Conservation (phyloP, 1,140 invertebrate species). For the Trichoplusia ni region DNA sequence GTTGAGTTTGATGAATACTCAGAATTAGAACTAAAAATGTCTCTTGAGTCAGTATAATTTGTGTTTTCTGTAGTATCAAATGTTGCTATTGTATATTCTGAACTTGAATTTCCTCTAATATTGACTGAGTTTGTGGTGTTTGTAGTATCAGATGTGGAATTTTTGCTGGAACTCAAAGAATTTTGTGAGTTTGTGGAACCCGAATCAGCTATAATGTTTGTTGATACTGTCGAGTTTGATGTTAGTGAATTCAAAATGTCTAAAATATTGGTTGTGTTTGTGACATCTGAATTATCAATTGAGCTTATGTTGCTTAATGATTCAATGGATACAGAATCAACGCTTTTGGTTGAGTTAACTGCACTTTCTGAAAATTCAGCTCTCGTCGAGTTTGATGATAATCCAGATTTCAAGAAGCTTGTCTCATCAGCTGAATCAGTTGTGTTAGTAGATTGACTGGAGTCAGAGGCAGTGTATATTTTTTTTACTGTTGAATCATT, state of each 20-base stretch:
- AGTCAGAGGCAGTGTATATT: no score
- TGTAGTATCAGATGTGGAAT: not conserved
- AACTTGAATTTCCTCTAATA: not conserved
- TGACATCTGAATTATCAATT: not conserved
- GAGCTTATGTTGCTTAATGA: not conserved
- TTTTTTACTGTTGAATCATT: no score
- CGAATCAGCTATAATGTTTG: not conserved
- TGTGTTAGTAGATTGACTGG: no score
- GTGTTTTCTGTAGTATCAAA: not conserved
- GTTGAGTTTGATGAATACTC: not conserved
- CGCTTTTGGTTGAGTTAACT: not conserved
- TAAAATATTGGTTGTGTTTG: not conserved
- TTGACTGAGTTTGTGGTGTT: not conserved
- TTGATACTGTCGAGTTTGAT: not conserved
- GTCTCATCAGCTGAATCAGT: not conserved
- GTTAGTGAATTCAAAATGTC: not conserved
- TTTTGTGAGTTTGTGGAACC: not conserved
- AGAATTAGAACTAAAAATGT: not conserved
- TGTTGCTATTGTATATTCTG: not conserved
- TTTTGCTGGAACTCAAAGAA: not conserved
- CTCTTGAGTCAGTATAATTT: not conserved
- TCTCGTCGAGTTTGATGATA: not conserved
- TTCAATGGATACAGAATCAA: not conserved
- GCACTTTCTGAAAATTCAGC: not conserved
- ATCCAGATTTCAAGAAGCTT: not conserved